Evolutionary conservation across 2,888 invertebrate genomes (phyloP), one percentile per base, ranked within the genome.

Genomic region (Tridacna crocea): DNA sequence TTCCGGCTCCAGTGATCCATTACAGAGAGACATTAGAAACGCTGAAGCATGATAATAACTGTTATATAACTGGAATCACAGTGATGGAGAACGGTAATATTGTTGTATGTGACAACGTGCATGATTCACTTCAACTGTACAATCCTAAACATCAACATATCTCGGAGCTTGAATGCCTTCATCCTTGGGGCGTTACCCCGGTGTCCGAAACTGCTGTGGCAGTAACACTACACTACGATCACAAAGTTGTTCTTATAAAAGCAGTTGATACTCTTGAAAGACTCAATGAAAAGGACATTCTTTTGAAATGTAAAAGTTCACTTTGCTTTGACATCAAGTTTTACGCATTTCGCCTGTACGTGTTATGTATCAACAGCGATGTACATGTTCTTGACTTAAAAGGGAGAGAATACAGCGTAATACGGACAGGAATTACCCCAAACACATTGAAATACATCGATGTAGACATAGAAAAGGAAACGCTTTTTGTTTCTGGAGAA

Each of bases 361-460:
- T 55, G 0, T 48, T 84, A 12, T 84, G 84, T 22, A 66, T 79
- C 12, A 72, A 84, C 26, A 70, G 81, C 22, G 84, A 84, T 36
- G 51, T 84, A 13, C 84, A 84, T 66, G 81, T 84, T 13, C 27
- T 84, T 19, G 84, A 84, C 47, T 55, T 84, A 17, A 84, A 84
- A 46, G 84, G 84, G 4, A 60, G 81, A 61, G 79, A 84, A 58
- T 84, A 77, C 51, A 79, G 73, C 11, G 51, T 79, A 12, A 82
- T 84, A 24, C 72, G 73, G 55, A 81, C 84, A 1, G 79, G 79
- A 6, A 77, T 84, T 26, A 22, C 58, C 0, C 72, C 58, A 11
- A 79, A 75, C 48, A 75, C 75, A 11, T 65, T 77, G 19, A 81
- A 81, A 55, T 82, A 74, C 66, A 72, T 84, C 8, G 84, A 82